These are phyloP conservation scores for Salvelinus alpinus DNA, from an alignment of 2,113 vertebrate genomes.

Conservation along the genomic window DNA sequence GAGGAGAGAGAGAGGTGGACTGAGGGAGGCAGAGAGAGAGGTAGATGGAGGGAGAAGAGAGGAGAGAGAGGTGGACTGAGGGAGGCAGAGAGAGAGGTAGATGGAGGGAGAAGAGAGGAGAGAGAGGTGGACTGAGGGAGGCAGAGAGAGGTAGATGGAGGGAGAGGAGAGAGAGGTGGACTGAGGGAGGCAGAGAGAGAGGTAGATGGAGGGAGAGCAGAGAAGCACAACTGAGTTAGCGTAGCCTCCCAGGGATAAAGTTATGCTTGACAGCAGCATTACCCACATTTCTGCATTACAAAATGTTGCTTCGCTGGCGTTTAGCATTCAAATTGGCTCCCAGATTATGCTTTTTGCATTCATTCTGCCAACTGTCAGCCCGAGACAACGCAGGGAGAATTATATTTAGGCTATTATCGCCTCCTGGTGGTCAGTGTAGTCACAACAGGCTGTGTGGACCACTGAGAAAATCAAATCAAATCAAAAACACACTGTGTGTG, in stretches of 20 bases:
- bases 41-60: no score
- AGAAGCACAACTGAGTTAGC: slow-evolving; percentile 68
- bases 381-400: slow-evolving; percentile 58
- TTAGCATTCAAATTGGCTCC: slow-evolving; percentile 77
- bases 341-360: slow-evolving; percentile 77
- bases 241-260: slow-evolving; percentile 67
- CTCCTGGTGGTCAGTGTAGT: slow-evolving; percentile 62
- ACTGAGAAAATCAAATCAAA: background rate
- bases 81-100: slow-evolving; percentile 17
- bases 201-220: slow-evolving; percentile 23
- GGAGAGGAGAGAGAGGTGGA: no score
- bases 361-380: slow-evolving; percentile 72
- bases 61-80: no score
- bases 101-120: no score
- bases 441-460: background rate
- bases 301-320: slow-evolving; percentile 69
- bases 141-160: no score
- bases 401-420: slow-evolving; percentile 70
- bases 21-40: no score
- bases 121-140: no score
- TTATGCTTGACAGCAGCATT: slow-evolving; percentile 70
- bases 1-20: no score
- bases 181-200: slow-evolving; percentile 16
- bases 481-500: background rate
- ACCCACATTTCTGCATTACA: slow-evolving; percentile 71